These are phyloP conservation scores for Botrylloides violaceus DNA, from an alignment of 23 tunicate species.

Conservation along the genomic window DNA sequence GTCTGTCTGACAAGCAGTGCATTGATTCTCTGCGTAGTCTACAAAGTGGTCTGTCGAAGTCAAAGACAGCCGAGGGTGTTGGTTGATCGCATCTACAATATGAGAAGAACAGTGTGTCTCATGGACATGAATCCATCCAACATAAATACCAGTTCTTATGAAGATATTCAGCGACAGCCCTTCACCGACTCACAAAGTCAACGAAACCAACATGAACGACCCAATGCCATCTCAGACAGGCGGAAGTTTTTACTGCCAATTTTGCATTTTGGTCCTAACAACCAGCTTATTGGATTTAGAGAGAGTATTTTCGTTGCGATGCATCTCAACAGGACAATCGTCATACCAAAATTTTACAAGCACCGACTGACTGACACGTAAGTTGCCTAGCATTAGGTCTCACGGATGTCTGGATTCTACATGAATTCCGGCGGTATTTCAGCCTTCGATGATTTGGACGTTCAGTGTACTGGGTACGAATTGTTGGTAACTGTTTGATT, in stretches of 20 bases:
- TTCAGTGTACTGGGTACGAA: no score
- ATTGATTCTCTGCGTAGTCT: no score
- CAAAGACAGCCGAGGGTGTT: no score
- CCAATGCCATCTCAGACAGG: neutral
- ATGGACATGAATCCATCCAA: neutral
- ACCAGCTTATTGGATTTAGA: slow-evolving; percentile 46
- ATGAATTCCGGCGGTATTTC: no score
- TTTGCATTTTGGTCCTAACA: slow-evolving; percentile 47
- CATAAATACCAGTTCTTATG: neutral
- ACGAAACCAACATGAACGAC: neutral
- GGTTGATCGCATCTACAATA: no score
- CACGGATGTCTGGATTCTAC: no score
- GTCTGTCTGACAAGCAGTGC: no score
- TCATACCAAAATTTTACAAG: slow-evolving; percentile 44
- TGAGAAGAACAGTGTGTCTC: no score
- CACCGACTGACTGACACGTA: slow-evolving; percentile 37
- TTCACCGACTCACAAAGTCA: no score
- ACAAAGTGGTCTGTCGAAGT: no score
- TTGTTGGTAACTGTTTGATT: no score
- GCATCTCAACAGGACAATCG: slow-evolving; percentile 35
- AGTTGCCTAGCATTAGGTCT: neutral
- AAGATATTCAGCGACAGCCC: neutral
- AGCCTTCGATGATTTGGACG: no score
- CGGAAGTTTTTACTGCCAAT: slow-evolving; percentile 12
- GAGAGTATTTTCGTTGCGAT: slow-evolving; percentile 56